Evolutionary conservation across 92 coral and sea anemone genomes (phyloP).

Genomic region (Parazoanthus atlanticus): DNA sequence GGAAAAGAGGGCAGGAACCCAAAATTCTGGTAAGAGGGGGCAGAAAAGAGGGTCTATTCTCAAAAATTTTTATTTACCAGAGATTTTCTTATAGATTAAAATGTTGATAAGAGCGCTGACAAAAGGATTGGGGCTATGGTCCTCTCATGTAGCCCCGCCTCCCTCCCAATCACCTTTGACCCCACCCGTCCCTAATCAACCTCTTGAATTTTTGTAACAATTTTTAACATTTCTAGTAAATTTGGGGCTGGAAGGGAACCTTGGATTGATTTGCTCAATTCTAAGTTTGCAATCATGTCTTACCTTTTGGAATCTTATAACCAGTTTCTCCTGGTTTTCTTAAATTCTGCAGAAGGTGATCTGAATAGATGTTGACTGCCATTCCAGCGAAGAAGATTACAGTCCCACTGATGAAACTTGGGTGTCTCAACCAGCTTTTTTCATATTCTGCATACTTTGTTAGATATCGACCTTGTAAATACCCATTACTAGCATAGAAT

Average conservation of each 20-base stretch:
- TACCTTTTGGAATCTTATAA: conserved; percentile 89
- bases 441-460: conserved; percentile 71
- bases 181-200: too few relatives aligned
- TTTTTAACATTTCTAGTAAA: too few relatives aligned
- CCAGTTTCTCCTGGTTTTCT: conserved; percentile 93
- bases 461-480: conserved; percentile 82
- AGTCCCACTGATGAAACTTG: conserved; percentile 74
- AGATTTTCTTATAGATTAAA: too few relatives aligned
- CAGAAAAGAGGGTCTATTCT: too few relatives aligned
- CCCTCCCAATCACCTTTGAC: too few relatives aligned
- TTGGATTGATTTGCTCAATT: neutral
- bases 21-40: too few relatives aligned
- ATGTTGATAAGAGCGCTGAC: too few relatives aligned
- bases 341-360: conserved; percentile 69
- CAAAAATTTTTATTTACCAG: too few relatives aligned
- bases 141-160: too few relatives aligned
- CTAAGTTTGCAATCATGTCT: neutral
- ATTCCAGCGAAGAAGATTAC: conserved; percentile 75
- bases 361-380: conserved; percentile 88
- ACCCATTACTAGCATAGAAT: conserved; percentile 75
- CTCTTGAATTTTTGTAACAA: too few relatives aligned
- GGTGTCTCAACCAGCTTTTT: conserved; percentile 65
- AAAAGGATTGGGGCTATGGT: too few relatives aligned
- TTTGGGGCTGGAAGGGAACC: neutral
- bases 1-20: too few relatives aligned